Evolutionary conservation across 2,797 vertebrate species (phyloP).

Genomic region (Rhinogobio ventralis): DNA sequence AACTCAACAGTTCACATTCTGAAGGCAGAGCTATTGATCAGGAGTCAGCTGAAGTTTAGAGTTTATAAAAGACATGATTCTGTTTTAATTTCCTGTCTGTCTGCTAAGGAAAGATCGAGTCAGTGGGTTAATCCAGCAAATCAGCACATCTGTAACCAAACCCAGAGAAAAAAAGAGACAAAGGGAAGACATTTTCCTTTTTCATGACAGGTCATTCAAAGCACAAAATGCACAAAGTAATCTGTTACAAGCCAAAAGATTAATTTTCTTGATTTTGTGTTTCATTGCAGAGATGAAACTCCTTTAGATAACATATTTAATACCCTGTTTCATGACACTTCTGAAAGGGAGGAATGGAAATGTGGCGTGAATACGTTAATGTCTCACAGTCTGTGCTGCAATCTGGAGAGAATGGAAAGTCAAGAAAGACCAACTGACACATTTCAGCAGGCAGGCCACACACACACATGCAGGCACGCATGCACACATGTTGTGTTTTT

Average conservation of each 20-base stretch:
- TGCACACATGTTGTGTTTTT: too few relatives aligned
- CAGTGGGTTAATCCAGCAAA: slow-evolving; percentile 34
- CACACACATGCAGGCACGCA: background rate
- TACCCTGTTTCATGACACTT: slow-evolving; percentile 57
- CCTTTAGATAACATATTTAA: slow-evolving; percentile 57
- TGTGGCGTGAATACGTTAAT: slow-evolving; percentile 66
- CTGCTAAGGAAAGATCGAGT: slow-evolving; percentile 25
- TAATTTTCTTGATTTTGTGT: slow-evolving; percentile 48
- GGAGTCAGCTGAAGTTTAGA: slow-evolving; percentile 42
- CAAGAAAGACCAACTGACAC: slow-evolving; percentile 60
- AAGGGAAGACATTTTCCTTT: slow-evolving; percentile 13
- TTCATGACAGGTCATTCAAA: slow-evolving; percentile 15
- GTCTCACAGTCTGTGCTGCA: slow-evolving; percentile 63
- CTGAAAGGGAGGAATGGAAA: slow-evolving; percentile 51
- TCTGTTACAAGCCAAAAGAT: slow-evolving; percentile 23
- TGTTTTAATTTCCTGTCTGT: slow-evolving; percentile 50
- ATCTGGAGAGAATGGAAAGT: slow-evolving; percentile 63
- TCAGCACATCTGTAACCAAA: slow-evolving; percentile 33
- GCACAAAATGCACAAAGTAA: slow-evolving; percentile 30
- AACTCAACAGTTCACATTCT: slow-evolving; percentile 1
- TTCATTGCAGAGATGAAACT: slow-evolving; percentile 55
- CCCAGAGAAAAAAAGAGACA: slow-evolving; percentile 11
- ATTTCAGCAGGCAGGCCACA: slow-evolving; percentile 57
- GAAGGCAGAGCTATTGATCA: slow-evolving; percentile 14
- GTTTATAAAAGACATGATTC: slow-evolving; percentile 33